Evolutionary conservation across 2,113 vertebrate species (phyloP), one percentile per base, ranked within the genome.

Genomic region (Tyto alba): DNA sequence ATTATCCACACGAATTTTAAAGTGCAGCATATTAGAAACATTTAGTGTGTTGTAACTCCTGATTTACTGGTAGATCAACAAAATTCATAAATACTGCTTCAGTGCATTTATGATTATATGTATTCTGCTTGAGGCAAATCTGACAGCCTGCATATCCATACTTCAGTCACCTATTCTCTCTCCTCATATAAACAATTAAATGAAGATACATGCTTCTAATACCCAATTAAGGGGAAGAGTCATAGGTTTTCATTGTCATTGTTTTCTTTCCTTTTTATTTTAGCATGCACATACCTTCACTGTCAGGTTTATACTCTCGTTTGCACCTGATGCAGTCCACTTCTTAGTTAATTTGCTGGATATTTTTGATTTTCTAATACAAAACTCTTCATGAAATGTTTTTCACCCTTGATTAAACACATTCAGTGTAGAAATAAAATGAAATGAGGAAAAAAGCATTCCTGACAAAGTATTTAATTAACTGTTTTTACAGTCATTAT

Each of bases 61-160:
- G 89, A 89, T 96, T 89, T 96, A 94, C 27, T 30, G 16, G 23
- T 81, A 80, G n/a, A 95, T 90, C 68, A 87, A 85, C 77, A 97
- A 63, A 82, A 95, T 63, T 60, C 2, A 53, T 38, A 80, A 72
- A 75, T 67, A 45, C 6, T 71, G 50, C 48, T 90, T 96, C 91
- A 79, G 21, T 85, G 3, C 71, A 96, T 97, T 94, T 88, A 89
- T 93, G 48, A 27, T 90, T 76, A 47, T 76, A 68, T 38, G 19
- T 43, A 43, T 74, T 85, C 94, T 63, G 19, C 30, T 87, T 68
- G 43, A 80, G 85, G 27, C 38, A 85, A 67, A 81, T 82, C 57
- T 88, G 40, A 66, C 78, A 95, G 43, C n/a, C 57, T 90, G 57
- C 10, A 48, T 48, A 92, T 78, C 23, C 26, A 27, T 84, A 66